Base-by-base conservation (phyloP, 2,797 vertebrate species). In the Danio tinwini region DNA sequence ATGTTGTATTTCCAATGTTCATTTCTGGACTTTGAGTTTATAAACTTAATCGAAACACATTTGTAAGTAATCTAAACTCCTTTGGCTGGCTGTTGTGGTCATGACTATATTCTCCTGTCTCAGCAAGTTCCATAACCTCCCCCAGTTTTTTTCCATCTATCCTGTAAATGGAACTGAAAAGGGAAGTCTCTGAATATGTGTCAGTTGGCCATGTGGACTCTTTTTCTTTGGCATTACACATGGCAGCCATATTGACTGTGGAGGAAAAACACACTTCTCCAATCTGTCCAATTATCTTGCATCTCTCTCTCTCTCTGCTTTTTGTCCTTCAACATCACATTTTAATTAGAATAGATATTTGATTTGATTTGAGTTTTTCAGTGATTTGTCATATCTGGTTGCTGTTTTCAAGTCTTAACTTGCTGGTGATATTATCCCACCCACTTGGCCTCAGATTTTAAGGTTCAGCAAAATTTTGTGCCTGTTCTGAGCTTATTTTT, bases 171-270 rank as follows among this genome's bases (percentile, higher is more conserved):
- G 88, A 67, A 88, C 81, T 87, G 86, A 88, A 88, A 85, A 75
- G 9, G 78, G 74, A 74, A 40, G 44, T 81, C 82, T 78, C 81
- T 89, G 80, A 88, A 90, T 89, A 85, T 90, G 84, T 92, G 92
- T 92, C 89, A 90, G 84, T 89, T 88, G 89, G 88, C 90, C 86
- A 90, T 86, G 87, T 83, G 75, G 75, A 76, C 83, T 87, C 74
- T 82, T 85, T 68, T 21, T 29, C 85, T 84, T 86, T 84, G 64
- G 12, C 65, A 42, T n/a, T 78, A 84, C 80, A 90, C 85, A 83
- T 89, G 81, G 86, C 86, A 81, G 65, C 58, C 67, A 52, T 70
- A 40, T 29, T 71, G 56, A 50, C 72, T 52, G 17, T 19, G 52
- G 29, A 59, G 45, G 62, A 64, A 53, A 82, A 86, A 85, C 86